These are phyloP conservation scores for Potorous gilbertii DNA, from an alignment of 2,797 vertebrate genomes.

Conservation along the genomic window DNA sequence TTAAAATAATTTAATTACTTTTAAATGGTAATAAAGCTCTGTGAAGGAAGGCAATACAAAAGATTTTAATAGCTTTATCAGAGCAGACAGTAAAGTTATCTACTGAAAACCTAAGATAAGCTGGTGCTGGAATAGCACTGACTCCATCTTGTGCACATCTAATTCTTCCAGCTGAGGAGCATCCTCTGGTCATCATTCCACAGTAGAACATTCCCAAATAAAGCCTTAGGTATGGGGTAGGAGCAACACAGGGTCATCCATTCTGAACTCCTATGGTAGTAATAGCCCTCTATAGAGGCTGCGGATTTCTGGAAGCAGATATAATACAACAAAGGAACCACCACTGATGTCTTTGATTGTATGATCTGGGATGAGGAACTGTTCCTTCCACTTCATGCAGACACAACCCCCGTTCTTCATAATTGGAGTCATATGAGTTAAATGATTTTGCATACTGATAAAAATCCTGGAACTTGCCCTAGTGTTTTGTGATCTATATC, in stretches of 20 bases:
- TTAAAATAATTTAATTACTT: background rate
- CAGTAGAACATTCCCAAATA: background rate
- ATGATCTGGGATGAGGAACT: constrained; percentile 97
- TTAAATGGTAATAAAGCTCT: background rate
- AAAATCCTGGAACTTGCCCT: constrained; percentile 99
- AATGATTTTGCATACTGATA: constrained; percentile 99
- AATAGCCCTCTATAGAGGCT: constrained; percentile 97
- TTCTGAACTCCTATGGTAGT: constrained; percentile 97
- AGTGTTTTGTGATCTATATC: constrained; percentile 99
- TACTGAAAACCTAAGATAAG: background rate
- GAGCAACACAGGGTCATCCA: constrained; percentile 80
- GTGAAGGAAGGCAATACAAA: background rate
- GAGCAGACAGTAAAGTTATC: constrained; percentile 19
- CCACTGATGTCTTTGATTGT: constrained; percentile 99
- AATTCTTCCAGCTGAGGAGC: background rate
- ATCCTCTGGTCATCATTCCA: background rate
- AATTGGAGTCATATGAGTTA: constrained; percentile 98
- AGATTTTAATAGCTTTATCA: background rate
- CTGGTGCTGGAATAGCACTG: background rate
- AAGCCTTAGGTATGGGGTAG: background rate
- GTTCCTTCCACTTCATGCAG: constrained; percentile 99
- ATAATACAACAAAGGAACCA: constrained; percentile 99
- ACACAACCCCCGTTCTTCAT: constrained; percentile 97
- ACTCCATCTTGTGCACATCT: background rate
- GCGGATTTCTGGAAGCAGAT: constrained; percentile 99